Base-by-base conservation (phyloP, 2,113 vertebrate species). In the Pampusana beccarii region DNA sequence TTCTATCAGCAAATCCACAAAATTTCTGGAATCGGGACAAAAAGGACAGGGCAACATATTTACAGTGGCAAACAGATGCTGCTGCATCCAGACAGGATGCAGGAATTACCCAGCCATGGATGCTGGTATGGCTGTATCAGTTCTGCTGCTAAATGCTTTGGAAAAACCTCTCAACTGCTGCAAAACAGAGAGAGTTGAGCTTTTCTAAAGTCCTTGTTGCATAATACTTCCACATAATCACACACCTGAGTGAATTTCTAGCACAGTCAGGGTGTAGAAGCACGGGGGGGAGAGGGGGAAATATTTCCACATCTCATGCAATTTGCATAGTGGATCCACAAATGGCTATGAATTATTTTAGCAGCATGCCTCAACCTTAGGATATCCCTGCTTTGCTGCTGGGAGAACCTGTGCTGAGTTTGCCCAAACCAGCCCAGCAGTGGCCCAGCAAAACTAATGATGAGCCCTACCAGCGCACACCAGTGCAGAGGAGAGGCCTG, bases 211-310 rank as follows among this genome's bases (percentile, higher is more conserved):
- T 25, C 74, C 33, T 72, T 1, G 0, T 53, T 90, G 36, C 66
- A 66, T 73, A 79, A 56, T 40, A 28, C 65, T 79, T 58, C 7
- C 69, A 70, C 38, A 64, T 60, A 75, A 90, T 17, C 71, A 40
- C 51, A 72, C 17, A 94, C 61, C 84, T 88, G 82, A 65, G 51
- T 95, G 64, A 64, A 94, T 48, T 81, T 91, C 69, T 74, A 92
- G 73, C 75, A 80, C 33, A 86, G 46, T 62, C 67, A 42, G n/a
- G 57, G 65, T 64, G 56, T 2, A 60, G 24, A 86, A 67, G 57
- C 24, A 34, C 4, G 0, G 1, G 8, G 0, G 8, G 21, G 9
- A 13, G 16, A 7, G 26, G 12, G 34, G 11, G 11, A 4, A 26
- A 29, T 54, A 60, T 44, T 95, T 88, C 51, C 61, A 5, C 8